phyloP scores from a whole-genome alignment of 2,797 vertebrate species.

The Sebastes goodei region DNA sequence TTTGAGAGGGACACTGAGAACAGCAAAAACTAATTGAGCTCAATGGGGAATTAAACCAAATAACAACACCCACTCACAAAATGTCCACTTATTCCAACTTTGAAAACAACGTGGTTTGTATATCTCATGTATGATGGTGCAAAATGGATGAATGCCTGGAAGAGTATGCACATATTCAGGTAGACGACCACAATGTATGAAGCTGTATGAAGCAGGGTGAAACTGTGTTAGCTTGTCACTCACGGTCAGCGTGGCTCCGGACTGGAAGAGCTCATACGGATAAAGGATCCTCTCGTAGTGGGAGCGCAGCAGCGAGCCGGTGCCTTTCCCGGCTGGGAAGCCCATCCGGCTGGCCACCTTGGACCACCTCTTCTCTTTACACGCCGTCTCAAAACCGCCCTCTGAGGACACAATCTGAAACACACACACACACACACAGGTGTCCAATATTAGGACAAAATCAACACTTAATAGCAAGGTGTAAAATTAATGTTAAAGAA shows the following conservation, averaged over 20 bases:
- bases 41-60: background rate
- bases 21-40: background rate
- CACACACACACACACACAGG: background rate
- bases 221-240: slow-evolving; percentile 39
- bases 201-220: background rate
- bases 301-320: slow-evolving; percentile 90
- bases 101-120: background rate
- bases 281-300: slow-evolving; percentile 97
- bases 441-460: background rate
- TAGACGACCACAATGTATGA: background rate
- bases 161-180: background rate
- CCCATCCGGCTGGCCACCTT: slow-evolving; percentile 93
- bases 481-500: background rate
- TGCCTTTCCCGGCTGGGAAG: slow-evolving; percentile 93
- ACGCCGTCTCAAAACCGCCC: slow-evolving; percentile 93
- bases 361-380: slow-evolving; percentile 97
- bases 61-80: background rate
- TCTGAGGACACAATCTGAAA: slow-evolving; percentile 93
- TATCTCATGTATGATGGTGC: background rate
- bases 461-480: background rate
- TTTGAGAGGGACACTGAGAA: background rate
- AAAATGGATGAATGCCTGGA: background rate
- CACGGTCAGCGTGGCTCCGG: slow-evolving; percentile 92
- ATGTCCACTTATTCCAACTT: background rate
- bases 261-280: slow-evolving; percentile 97